Evolutionary conservation across 2,113 vertebrate genomes (phyloP).

Genomic region (Balaenoptera acutorostrata): DNA sequence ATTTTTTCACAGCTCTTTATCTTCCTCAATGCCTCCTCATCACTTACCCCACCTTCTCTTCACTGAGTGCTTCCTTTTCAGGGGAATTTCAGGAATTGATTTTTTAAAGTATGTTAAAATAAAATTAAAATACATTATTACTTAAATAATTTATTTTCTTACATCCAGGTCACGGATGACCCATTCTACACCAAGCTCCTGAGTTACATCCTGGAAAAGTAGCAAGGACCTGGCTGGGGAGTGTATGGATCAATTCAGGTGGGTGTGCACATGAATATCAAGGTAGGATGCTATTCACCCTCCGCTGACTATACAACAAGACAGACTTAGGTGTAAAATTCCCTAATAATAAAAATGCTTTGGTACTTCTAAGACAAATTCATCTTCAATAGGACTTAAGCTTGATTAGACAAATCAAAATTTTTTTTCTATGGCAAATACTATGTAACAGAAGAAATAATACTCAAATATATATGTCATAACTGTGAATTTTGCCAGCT

Average conservation of each 20-base stretch:
- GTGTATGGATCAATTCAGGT: neutral
- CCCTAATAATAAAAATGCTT: neutral
- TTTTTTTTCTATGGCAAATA: neutral
- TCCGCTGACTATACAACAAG: neutral
- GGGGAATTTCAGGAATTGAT: neutral
- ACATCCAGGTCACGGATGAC: neutral
- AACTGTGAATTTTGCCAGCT: neutral
- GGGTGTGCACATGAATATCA: rapidly evolving
- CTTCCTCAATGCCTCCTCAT: neutral
- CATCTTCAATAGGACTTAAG: neutral
- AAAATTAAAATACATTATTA: neutral
- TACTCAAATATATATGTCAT: neutral
- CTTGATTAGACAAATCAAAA: neutral
- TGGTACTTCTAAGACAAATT: neutral
- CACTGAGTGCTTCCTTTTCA: neutral
- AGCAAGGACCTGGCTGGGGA: neutral
- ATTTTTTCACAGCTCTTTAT: neutral
- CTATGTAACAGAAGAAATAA: neutral
- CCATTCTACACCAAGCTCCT: neutral
- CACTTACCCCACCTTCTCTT: neutral
- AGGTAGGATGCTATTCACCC: neutral
- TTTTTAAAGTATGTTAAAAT: neutral
- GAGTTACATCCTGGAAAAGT: neutral
- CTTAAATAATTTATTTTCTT: neutral
- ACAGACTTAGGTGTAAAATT: neutral